Conservation (phyloP, 2,888 invertebrate genomes). For the Microctonus aethiopoides region DNA sequence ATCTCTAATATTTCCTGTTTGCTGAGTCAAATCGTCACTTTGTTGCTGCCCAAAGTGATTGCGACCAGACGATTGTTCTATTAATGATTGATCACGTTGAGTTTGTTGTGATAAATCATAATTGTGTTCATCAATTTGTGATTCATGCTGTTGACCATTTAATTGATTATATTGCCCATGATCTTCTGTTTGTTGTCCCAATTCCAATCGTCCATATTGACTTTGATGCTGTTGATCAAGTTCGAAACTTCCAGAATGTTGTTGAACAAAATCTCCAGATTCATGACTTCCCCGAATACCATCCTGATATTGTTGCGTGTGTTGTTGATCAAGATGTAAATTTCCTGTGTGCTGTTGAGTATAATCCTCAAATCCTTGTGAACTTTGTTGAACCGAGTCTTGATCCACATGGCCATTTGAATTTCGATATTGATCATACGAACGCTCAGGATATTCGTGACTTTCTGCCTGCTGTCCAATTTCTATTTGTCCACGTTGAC, state of each 20-base stretch:
- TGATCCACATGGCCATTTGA: conserved; percentile 36
- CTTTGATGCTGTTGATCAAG: conserved; percentile 28
- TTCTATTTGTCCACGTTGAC: conserved; percentile 38
- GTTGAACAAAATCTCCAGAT: neutral
- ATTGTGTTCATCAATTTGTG: conserved; percentile 39
- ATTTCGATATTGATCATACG: neutral
- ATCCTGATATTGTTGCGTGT: conserved; percentile 25
- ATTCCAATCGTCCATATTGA: conserved; percentile 30
- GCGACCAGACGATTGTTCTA: neutral
- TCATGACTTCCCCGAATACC: too few relatives aligned
- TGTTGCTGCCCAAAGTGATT: conserved; percentile 52
- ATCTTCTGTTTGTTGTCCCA: conserved; percentile 39
- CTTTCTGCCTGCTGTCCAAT: conserved; percentile 38
- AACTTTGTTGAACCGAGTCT: conserved; percentile 37
- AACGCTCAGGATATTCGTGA: neutral
- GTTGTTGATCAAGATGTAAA: conserved; percentile 20
- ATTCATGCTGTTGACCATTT: neutral
- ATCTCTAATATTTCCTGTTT: conserved; percentile 37
- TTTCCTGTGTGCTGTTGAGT: neutral
- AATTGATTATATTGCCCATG: conserved; percentile 33
- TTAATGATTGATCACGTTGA: conserved; percentile 34
- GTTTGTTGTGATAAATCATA: conserved; percentile 46
- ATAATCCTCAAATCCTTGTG: conserved; percentile 4
- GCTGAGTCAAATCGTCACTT: conserved; percentile 42
- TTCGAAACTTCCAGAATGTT: conserved; percentile 3